These are phyloP conservation scores for Brachionus rubens DNA, from an alignment of 1,140 invertebrate species.

Conservation along the genomic window DNA sequence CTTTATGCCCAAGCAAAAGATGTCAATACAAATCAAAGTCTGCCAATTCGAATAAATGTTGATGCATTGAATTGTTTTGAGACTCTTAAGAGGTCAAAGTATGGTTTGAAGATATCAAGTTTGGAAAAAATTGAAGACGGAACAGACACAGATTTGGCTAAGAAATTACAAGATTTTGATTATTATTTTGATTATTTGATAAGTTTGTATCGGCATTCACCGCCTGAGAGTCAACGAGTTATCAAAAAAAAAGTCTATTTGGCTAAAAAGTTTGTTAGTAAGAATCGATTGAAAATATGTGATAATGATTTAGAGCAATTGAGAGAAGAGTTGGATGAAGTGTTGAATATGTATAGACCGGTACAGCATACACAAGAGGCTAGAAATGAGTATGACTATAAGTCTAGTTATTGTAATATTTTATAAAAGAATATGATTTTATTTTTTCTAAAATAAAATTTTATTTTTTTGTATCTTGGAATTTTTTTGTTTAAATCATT, in stretches of 20 bases:
- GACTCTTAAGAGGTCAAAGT: neutral
- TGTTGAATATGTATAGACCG: neutral
- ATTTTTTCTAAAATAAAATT: no score
- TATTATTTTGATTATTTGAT: slow-evolving; percentile 20
- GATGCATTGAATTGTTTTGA: slow-evolving; percentile 20
- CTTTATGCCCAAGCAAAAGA: neutral
- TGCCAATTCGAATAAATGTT: neutral
- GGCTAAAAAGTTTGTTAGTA: slow-evolving; percentile 12
- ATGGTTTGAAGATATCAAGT: neutral
- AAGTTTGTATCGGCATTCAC: neutral
- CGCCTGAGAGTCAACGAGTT: neutral
- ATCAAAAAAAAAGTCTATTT: slow-evolving; percentile 18
- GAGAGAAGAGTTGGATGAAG: neutral
- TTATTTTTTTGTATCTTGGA: no score
- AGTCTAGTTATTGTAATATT: neutral
- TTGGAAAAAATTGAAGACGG: neutral
- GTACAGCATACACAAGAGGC: neutral
- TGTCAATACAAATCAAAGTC: neutral
- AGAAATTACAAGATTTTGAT: slow-evolving; percentile 23
- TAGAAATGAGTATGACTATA: neutral
- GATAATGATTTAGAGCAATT: slow-evolving; percentile 9
- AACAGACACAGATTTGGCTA: neutral
- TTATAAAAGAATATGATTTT: neutral
- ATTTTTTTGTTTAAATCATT: no score
- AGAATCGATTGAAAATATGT: slow-evolving; percentile 7